phyloP scores from a whole-genome alignment of 2,113 vertebrate genomes.

The Eulemur macaco region DNA sequence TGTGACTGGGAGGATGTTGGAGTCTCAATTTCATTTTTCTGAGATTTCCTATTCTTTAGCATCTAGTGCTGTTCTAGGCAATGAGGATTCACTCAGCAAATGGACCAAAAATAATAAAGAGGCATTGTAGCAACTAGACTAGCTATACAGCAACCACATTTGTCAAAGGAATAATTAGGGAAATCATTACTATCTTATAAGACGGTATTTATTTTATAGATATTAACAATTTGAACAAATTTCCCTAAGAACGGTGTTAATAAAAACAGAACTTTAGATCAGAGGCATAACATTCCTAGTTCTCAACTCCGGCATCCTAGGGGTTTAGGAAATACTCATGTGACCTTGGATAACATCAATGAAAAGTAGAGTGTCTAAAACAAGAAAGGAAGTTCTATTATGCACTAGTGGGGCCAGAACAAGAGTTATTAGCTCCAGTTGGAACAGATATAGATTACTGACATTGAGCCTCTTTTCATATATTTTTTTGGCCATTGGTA shows the following conservation, averaged over 20 bases:
- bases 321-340: background rate
- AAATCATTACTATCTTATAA: background rate
- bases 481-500: background rate
- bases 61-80: background rate
- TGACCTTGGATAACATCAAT: background rate
- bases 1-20: background rate
- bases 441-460: background rate
- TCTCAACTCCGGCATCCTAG: background rate
- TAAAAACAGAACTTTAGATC: background rate
- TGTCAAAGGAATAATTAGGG: background rate
- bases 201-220: background rate
- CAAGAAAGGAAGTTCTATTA: background rate
- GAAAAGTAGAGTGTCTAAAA: background rate
- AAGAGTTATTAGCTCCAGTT: background rate
- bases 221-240: background rate
- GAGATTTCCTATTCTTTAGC: background rate
- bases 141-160: background rate
- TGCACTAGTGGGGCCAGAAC: background rate
- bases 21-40: background rate
- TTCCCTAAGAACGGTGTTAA: background rate
- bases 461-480: background rate
- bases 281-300: background rate
- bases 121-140: background rate
- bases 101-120: background rate
- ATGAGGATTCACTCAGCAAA: background rate